Conservation (phyloP, 1,140 invertebrate genomes). For the Nasonia longicornis region DNA sequence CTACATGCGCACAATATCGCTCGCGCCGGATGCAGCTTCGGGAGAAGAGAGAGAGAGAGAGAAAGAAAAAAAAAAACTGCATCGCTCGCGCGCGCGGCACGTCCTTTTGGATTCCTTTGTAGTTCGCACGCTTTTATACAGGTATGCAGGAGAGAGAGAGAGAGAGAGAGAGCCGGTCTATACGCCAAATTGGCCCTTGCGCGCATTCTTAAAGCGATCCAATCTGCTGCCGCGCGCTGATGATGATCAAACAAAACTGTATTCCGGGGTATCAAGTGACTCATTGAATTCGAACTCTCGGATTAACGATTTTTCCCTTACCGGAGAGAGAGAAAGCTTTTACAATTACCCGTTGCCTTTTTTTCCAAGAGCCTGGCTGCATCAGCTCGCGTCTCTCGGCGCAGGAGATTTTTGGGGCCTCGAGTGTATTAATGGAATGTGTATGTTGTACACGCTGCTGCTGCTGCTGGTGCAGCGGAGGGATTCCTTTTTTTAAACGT, state of each 20-base stretch:
- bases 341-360: neutral
- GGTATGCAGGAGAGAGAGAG: neutral
- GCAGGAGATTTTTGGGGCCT: neutral
- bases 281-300: neutral
- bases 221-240: neutral
- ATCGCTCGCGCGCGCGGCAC: neutral
- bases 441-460: neutral
- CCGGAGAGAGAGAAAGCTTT: neutral
- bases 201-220: neutral
- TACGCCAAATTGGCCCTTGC: neutral
- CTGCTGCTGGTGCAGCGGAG: too few relatives aligned
- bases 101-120: conserved; percentile 3
- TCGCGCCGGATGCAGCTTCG: conserved; percentile 12
- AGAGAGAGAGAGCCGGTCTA: neutral
- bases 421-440: neutral
- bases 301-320: neutral
- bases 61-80: neutral
- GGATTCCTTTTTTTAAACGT: neutral
- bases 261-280: neutral
- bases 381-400: too few relatives aligned
- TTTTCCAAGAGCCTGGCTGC: too few relatives aligned
- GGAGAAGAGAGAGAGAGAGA: neutral
- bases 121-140: conserved; percentile 3
- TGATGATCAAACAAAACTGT: neutral
- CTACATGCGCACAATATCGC: neutral